A percentile compares a stretch with the other conserved stretches of the same genome.
These are phyloP conservation scores for Oreochromis niloticus DNA, from an alignment of 2,113 vertebrate species.

Conservation along the genomic window DNA sequence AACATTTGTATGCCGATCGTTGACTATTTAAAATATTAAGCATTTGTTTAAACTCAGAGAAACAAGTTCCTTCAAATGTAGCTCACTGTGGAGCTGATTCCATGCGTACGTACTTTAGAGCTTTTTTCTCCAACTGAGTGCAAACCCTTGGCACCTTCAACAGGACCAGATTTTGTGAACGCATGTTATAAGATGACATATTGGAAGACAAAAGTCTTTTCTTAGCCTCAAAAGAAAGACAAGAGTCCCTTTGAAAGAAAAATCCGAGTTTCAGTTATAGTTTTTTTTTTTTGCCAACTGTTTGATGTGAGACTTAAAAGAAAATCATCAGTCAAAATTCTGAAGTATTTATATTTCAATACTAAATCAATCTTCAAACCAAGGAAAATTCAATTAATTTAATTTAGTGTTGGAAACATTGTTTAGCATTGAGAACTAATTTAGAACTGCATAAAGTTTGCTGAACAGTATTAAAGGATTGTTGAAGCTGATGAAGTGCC, in stretches of 20 bases:
- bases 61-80: background rate
- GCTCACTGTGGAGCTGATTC: background rate
- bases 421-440: background rate
- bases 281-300: no score
- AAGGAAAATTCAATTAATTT: background rate
- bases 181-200: accelerated
- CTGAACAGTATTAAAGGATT: background rate
- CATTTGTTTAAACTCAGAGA: background rate
- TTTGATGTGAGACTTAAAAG: no score
- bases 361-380: background rate
- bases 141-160: background rate
- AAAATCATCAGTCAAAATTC: background rate
- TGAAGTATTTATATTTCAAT: background rate
- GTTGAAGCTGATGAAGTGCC: background rate
- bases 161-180: background rate
- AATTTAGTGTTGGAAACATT: background rate
- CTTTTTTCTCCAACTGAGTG: background rate
- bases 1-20: background rate
- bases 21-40: background rate
- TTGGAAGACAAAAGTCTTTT: background rate
- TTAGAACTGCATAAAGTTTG: background rate
- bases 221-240: background rate
- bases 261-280: no score
- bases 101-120: background rate
- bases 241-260: background rate